These are phyloP conservation scores for Drosophila cardini DNA, from an alignment of 1,140 invertebrate species.

Conservation along the genomic window DNA sequence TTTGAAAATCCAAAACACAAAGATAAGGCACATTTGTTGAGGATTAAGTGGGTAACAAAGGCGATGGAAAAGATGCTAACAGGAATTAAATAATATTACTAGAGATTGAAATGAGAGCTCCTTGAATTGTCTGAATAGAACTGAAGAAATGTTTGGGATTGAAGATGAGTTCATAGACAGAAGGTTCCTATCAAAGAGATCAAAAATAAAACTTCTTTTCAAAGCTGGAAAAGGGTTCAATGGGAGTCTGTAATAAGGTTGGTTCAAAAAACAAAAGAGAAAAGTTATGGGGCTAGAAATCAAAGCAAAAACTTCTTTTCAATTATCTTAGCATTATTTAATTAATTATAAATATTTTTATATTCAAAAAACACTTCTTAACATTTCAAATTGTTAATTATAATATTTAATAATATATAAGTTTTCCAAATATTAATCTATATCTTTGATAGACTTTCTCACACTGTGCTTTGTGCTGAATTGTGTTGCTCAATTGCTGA, in stretches of 20 bases:
- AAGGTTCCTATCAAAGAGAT: constrained; percentile 2
- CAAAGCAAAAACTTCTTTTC: too few species aligned
- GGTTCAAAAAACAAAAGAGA: not conserved
- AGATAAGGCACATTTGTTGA: constrained; percentile 73
- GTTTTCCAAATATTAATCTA: not conserved
- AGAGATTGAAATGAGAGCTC: constrained; percentile 16
- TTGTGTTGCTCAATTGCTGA: constrained; percentile 32
- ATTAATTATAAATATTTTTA: too few species aligned
- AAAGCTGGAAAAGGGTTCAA: not conserved
- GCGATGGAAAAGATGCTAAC: constrained; percentile 39
- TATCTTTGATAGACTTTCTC: not conserved
- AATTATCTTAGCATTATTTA: too few species aligned
- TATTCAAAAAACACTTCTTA: not conserved
- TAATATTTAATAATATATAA: too few species aligned
- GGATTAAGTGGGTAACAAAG: constrained; percentile 56
- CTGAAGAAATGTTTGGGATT: not conserved
- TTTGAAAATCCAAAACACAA: constrained; percentile 51
- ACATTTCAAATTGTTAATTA: too few species aligned
- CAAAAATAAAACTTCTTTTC: constrained; percentile 5
- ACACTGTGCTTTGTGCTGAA: constrained; percentile 14
- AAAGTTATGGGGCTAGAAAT: not conserved
- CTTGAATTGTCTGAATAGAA: not conserved
- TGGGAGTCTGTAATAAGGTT: not conserved
- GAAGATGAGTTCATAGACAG: not conserved
- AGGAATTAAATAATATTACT: constrained; percentile 24